Evolutionary conservation across 2,888 invertebrate species (phyloP), one percentile per base, ranked within the genome.

Genomic region (Abrostola triplasia): DNA sequence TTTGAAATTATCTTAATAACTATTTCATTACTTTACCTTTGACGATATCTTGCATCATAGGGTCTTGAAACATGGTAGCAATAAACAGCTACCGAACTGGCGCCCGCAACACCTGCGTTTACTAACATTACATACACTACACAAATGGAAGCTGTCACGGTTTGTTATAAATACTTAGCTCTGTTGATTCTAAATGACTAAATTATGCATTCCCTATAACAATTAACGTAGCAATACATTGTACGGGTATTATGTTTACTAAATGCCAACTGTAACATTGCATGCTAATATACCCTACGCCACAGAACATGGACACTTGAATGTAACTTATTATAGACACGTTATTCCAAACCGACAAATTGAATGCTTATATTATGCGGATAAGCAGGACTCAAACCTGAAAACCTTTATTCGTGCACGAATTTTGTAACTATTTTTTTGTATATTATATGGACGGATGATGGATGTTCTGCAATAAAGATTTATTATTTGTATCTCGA

Each of bases 11-110:
- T 48, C n/a, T 57, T 73, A 73, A 68, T 69, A 73, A 50, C 38
- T 36, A 69, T 69, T 61, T 51, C 47, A 54, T 52, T 49, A 11
- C 69, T 56, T 56, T 63, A 74, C 75, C 59, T 74, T 70, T 74
- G n/a, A 58, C 36, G 5, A 12, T 24, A 24, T 71, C 48, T 58
- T 41, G 47, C 59, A 54, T 75, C 48, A 12, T 48, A 55, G 24
- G 11, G 52, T 42, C 36, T 8, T 63, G 41, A 42, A 48, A 59
- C 49, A 63, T 69, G 24, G 44, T 53, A 35, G 36, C 37, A 56
- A 36, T 67, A 40, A 51, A 72, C 36, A 59, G 38, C 37, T 56
- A 44, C 49, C n/a, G 47, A 38, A 58, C 57, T 44, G 53, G 35
- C 35, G 8, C 13, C 8, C 5, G 48, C 42, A 63, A 53, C 8